Percentiles rank a stretch among this genome's conserved stretches.
phyloP scores from a whole-genome alignment of 2,888 invertebrate species.

The Sialis fuliginosa region DNA sequence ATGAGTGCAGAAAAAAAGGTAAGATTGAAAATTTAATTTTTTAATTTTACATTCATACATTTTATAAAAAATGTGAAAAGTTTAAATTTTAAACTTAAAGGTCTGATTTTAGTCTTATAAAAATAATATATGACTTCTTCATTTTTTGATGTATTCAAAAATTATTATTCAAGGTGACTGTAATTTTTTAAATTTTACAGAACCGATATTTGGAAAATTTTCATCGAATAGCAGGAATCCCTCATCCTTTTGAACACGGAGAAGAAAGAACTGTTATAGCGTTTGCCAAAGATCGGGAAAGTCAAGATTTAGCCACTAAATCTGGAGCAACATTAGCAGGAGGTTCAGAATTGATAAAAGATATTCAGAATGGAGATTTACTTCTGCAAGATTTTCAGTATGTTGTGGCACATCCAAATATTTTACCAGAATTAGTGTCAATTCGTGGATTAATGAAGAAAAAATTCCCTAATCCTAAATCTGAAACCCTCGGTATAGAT shows the following conservation, averaged over 20 bases:
- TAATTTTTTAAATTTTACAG: constrained; percentile 21
- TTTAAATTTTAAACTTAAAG: background rate
- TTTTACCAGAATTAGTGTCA: constrained; percentile 55
- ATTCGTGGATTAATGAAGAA: constrained; percentile 62
- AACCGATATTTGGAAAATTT: constrained; percentile 54
- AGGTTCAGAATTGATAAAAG: constrained; percentile 54
- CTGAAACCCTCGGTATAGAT: constrained; percentile 50
- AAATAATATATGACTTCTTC: too few relatives aligned
- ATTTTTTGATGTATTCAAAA: too few relatives aligned
- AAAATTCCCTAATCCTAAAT: constrained; percentile 50
- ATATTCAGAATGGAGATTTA: constrained; percentile 56
- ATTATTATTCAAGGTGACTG: too few relatives aligned
- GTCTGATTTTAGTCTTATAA: background rate
- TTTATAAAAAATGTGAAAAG: too few relatives aligned
- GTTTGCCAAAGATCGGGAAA: constrained; percentile 50
- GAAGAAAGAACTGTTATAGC: constrained; percentile 52
- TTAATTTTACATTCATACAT: too few relatives aligned
- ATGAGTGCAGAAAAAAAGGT: constrained; percentile 57
- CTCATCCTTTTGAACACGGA: constrained; percentile 50
- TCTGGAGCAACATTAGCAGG: constrained; percentile 61
- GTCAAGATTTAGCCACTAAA: constrained; percentile 36
- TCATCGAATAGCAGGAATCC: constrained; percentile 42
- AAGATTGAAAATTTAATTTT: constrained; percentile 7
- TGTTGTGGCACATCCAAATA: constrained; percentile 61
- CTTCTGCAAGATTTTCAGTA: constrained; percentile 51